A percentile compares a stretch with the other conserved stretches of the same genome.
Conservation (phyloP, 2,888 invertebrate genomes). For the Tortrix viridana region DNA sequence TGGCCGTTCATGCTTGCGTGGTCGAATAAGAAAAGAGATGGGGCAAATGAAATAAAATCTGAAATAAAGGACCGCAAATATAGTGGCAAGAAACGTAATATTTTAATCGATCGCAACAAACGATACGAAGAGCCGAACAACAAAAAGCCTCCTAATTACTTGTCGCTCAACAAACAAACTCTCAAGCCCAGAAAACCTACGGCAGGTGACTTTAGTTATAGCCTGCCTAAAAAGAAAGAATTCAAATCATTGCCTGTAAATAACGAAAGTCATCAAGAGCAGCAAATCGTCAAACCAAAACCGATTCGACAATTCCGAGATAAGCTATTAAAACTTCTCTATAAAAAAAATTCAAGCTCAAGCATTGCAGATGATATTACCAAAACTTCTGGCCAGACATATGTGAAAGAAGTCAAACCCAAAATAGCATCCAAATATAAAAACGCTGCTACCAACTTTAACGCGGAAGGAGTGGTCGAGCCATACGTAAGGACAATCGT, state of each 20-base stretch:
- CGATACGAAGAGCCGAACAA: background rate
- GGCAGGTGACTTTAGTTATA: background rate
- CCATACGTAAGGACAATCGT: background rate
- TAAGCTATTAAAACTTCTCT: constrained; percentile 63
- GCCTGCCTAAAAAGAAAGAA: constrained; percentile 6
- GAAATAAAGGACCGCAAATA: background rate
- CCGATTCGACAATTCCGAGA: constrained; percentile 60
- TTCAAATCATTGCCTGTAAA: background rate
- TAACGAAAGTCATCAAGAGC: constrained; percentile 41
- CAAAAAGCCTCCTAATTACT: background rate
- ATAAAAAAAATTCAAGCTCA: constrained; percentile 53
- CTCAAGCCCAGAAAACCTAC: background rate
- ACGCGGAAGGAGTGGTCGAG: background rate
- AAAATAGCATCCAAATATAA: background rate
- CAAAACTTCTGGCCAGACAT: background rate
- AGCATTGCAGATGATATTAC: constrained; percentile 26
- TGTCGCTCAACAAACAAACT: constrained; percentile 3
- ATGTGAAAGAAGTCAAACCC: constrained; percentile 26
- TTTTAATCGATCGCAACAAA: background rate
- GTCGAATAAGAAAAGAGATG: constrained; percentile 43
- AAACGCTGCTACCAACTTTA: background rate
- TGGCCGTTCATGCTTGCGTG: constrained; percentile 75
- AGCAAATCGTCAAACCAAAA: constrained; percentile 45
- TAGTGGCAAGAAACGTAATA: background rate
- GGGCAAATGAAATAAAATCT: background rate